A percentile compares a stretch with the other conserved stretches of the same genome.
phyloP scores from a whole-genome alignment of 2,113 vertebrate genomes.

The Indicator maculatus region DNA sequence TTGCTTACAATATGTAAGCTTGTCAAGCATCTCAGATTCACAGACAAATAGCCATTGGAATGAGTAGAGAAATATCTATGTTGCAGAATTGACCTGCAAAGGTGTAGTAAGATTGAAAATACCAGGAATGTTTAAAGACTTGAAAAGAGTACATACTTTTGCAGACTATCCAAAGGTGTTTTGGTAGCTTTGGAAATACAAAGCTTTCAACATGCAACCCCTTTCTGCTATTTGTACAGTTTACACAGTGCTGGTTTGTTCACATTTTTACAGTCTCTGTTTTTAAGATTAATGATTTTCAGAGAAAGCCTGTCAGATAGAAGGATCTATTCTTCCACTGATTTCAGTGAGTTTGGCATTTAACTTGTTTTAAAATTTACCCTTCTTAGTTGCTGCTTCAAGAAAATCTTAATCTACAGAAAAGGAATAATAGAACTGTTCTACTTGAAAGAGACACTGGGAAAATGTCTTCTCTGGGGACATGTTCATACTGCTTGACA shows the following conservation, averaged over 20 bases:
- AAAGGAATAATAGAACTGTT: not conserved
- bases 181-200: not conserved
- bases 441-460: not conserved
- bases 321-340: not conserved
- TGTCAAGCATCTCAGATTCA: not conserved
- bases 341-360: not conserved
- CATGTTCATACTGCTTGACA: not conserved
- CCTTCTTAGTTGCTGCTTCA: not conserved
- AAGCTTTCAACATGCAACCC: not conserved
- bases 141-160: not conserved
- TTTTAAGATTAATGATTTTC: not conserved
- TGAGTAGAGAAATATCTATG: not conserved
- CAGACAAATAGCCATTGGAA: not conserved
- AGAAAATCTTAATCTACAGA: not conserved
- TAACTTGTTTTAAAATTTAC: not conserved
- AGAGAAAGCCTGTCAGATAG: not conserved
- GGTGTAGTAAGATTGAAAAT: not conserved
- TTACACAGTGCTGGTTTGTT: not conserved
- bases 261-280: not conserved
- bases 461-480: slow-evolving; percentile 24
- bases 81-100: not conserved
- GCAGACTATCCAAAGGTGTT: not conserved
- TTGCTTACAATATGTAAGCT: not conserved
- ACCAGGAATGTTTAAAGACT: not conserved
- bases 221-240: not conserved